phyloP scores from a whole-genome alignment of 2,888 invertebrate genomes.

The Aquatica leii region DNA sequence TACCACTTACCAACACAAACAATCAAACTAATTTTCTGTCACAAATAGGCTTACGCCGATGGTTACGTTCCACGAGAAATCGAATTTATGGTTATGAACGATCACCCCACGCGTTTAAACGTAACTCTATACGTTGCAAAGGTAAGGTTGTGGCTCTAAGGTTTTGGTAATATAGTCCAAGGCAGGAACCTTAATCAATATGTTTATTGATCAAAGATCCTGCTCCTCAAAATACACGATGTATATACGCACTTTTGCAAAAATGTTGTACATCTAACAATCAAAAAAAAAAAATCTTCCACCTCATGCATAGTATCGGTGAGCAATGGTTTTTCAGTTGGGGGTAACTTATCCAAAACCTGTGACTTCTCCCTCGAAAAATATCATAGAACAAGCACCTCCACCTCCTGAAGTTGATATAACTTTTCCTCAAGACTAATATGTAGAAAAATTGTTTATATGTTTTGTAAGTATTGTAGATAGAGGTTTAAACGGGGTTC shows the following conservation, averaged over 20 bases:
- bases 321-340: slow-evolving; percentile 52
- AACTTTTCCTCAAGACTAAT: slow-evolving; percentile 54
- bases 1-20: neutral
- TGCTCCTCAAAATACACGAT: neutral
- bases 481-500: no score
- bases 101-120: slow-evolving; percentile 85
- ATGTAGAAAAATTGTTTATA: slow-evolving; percentile 11
- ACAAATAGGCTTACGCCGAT: slow-evolving; percentile 78
- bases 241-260: neutral
- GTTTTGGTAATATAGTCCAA: no score
- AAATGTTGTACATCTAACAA: neutral
- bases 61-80: slow-evolving; percentile 84
- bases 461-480: slow-evolving; percentile 13
- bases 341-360: slow-evolving; percentile 56
- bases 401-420: slow-evolving; percentile 44
- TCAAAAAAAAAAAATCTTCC: no score
- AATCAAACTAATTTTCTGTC: slow-evolving; percentile 21
- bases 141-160: slow-evolving; percentile 67
- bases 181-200: no score
- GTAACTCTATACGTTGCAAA: slow-evolving; percentile 81
- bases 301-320: slow-evolving; percentile 12
- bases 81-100: slow-evolving; percentile 86
- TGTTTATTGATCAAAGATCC: no score
- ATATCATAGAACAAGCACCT: slow-evolving; percentile 49
- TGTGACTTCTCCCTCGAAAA: slow-evolving; percentile 57